Conservation (phyloP, 2,797 vertebrate species). For the Clamator glandarius region DNA sequence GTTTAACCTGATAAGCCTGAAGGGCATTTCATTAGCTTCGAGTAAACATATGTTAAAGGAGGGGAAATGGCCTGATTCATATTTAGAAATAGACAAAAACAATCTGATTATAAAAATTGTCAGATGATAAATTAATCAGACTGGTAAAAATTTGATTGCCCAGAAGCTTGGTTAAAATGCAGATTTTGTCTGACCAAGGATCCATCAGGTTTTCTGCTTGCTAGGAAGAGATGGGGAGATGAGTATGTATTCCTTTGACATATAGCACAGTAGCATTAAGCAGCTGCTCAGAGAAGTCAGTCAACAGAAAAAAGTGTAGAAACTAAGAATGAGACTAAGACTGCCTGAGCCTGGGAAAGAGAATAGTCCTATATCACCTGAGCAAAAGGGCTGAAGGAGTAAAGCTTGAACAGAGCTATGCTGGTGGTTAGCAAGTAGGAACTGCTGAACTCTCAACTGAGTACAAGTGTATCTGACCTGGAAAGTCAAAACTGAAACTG, state of each 20-base stretch:
- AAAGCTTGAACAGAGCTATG: background rate
- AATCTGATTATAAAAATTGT: constrained; percentile 27
- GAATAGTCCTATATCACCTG: accelerated
- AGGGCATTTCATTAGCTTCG: constrained; percentile 11
- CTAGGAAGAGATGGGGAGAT: background rate
- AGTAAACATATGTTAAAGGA: background rate
- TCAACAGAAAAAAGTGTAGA: background rate
- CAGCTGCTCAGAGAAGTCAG: background rate
- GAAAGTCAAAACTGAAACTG: background rate
- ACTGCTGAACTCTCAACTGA: background rate
- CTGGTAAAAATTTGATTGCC: constrained; percentile 25
- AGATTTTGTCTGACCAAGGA: background rate
- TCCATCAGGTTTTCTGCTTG: background rate
- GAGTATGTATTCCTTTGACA: background rate
- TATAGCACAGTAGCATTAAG: background rate
- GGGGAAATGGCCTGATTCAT: background rate
- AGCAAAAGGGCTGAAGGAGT: background rate
- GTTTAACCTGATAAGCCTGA: constrained; percentile 36
- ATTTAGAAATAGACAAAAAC: constrained; percentile 29
- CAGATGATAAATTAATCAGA: constrained; percentile 42
- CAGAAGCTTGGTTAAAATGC: constrained; percentile 33
- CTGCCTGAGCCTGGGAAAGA: background rate
- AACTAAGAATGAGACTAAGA: background rate
- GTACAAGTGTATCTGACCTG: background rate
- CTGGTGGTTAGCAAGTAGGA: background rate